Base-by-base conservation (phyloP, 2,888 invertebrate species). In the Chirona hameri region DNA sequence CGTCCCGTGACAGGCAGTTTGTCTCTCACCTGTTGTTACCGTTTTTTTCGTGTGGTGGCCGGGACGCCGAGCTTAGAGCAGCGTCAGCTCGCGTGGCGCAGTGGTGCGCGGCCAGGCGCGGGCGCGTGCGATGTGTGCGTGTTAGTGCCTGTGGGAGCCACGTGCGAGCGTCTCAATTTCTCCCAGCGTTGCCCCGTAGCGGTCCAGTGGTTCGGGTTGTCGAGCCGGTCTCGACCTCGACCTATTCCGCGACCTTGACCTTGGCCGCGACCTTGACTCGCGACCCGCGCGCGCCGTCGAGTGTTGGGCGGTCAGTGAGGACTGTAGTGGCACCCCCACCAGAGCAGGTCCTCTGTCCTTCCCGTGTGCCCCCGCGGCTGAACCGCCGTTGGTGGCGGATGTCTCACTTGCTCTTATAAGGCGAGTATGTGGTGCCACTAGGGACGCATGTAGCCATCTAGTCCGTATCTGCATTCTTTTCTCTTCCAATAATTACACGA, bases 401-500 rank as follows among this genome's bases (percentile, higher is more conserved):
- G 52, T n/a, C 18, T 21, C 21, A 60, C 60, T 1, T 21, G 60
- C 18, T 21, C n/a, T 1, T 0, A 7, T 21, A 14, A 24, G 21
- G 60, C n/a, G 60, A 60, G 1, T 21, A 60, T n/a, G 60, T 24
- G 21, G 21, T 5, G 21, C 60, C 60, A 60, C 1, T 21, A 60
- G n/a, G 4, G 60, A 21, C 9, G 60, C 21, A 21, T 60, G 60
- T 24, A 21, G 60, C 9, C 15, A 7, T n/a, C 18, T 60, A 60
- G 60, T 60, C 21, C 18, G 24, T 21, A 60, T 60, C n/a, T 60
- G 24, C 24, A 60, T 21, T 60, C 60, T 60, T 60, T 60, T 60
- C n/a, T 60, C 60, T 60, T 60, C 60, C 24, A 60, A 60, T 60
- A n/a, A n/a, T 60, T 60, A 60, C n/a, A 60, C 60, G n/a, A n/a